These are phyloP conservation scores for Maniola hyperantus DNA, from an alignment of 2,888 invertebrate species.

Conservation along the genomic window DNA sequence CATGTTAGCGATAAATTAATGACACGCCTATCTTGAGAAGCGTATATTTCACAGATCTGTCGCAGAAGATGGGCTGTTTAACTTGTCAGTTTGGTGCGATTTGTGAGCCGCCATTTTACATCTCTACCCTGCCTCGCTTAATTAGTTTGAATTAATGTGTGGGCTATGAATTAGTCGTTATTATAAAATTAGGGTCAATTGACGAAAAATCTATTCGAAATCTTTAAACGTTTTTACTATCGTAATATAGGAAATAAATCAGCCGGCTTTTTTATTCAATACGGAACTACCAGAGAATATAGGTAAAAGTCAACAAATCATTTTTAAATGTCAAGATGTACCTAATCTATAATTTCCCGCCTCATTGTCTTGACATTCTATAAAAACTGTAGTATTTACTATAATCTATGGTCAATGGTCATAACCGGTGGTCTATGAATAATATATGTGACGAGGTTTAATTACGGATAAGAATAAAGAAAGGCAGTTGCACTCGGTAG, in stretches of 20 bases:
- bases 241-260: background rate
- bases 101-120: constrained; percentile 78
- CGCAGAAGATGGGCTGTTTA: constrained; percentile 77
- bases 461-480: constrained; percentile 33
- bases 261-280: background rate
- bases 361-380: constrained; percentile 4
- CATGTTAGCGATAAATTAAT: constrained; percentile 77
- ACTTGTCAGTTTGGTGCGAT: constrained; percentile 77
- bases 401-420: constrained; percentile 16
- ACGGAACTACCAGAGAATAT: background rate
- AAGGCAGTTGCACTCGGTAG: constrained; percentile 40
- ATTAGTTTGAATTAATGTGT: constrained; percentile 79
- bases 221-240: background rate
- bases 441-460: constrained; percentile 35
- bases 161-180: constrained; percentile 72
- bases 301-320: constrained; percentile 11
- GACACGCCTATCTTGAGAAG: constrained; percentile 70
- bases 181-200: constrained; percentile 65
- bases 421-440: constrained; percentile 22
- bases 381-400: constrained; percentile 19
- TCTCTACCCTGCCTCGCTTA: constrained; percentile 78
- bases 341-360: constrained; percentile 17
- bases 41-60: constrained; percentile 77
- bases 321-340: constrained; percentile 13
- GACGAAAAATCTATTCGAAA: background rate